Base-by-base conservation (phyloP, 2,888 invertebrate species). In the Tenthredo mesomela region DNA sequence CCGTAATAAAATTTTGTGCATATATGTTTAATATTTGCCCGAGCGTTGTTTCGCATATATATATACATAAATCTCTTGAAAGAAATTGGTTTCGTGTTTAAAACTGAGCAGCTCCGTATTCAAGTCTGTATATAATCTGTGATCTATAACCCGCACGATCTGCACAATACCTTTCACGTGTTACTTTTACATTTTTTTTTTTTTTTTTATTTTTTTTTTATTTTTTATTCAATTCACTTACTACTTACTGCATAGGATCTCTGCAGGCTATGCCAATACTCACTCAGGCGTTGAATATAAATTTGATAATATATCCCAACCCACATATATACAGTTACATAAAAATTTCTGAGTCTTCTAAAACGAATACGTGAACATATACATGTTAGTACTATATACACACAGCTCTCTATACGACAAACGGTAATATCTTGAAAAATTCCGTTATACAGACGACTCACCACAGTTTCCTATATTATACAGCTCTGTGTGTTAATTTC, bases 111-210 rank as follows among this genome's bases (percentile, higher is more conserved):
- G 25, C 25, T 61, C 61, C 25, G 61, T 12, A 61, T 61, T 61
- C 61, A 4, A 12, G 61, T 61, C 25, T 21, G 61, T 12, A 25
- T 25, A 61, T 61, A 61, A 61, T 61, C 54, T 43, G n/a, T 29
- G n/a, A 77, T 77, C 47, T 77, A 25, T 77, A n/a, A 77, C 25
- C 21, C 9, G n/a, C n/a, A 33, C 54, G 77, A 77, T 77, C 77
- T 33, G 77, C 50, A 77, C 54, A 73, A 73, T 73, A 73, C 71
- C 71, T 73, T 73, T 73, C 71, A 73, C 71, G 71, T 43, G 71
- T 43, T 43, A 43, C 71, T 73, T 40, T 73, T 40, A 25, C 43
- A 43, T 43, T 73, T 67, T 71, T 73, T n/a, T n/a, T n/a, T n/a
- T n/a, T n/a, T n/a, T n/a, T n/a, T n/a, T n/a, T n/a, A n/a, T n/a